Evolutionary conservation across 2,113 vertebrate genomes (phyloP), one percentile per base, ranked within the genome.

Genomic region (Rhineura floridana): DNA sequence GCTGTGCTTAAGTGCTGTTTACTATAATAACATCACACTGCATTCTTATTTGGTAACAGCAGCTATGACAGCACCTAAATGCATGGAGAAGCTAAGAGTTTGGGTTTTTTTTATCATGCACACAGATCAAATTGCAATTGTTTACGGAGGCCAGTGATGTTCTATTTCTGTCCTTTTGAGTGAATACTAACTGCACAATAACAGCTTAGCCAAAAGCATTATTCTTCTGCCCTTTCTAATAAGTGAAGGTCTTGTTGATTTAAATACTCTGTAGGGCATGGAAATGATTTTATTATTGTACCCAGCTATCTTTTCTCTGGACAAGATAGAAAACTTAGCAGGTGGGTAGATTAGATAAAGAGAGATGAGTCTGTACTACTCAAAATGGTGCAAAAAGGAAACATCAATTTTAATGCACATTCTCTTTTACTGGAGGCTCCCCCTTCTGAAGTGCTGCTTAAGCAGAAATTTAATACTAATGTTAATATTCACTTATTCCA

Each of bases 1-100:
- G 98, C 97, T 98, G 98, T 97, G 97, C 97, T 98, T 98, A 98
- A 98, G 98, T 96, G 97, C 97, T 98, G 97, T 98, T 98, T 98
- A 98, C 98, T 97, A 98, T 97, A 98, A 98, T 97, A 98, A 98
- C 97, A 98, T 97, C 95, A 97, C 92, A 95, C 95, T 94, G 96
- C 96, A 95, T 96, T 97, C 96, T 97, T 97, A 97, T 97, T 97
- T 96, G 96, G 96, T 95, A 96, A 96, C 96, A 97, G 96, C 96
- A 95, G 95, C 95, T 96, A 96, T 96, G 96, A 96, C 97, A 97
- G 96, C 96, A 95, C 96, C 96, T 97, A 96, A 94, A 96, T 95
- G 95, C 96, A 96, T 23, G 72, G 90, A 95, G 94, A 96, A 96
- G 95, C 96, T 96, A 97, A 96, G 96, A 97, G 97, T 46, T 52